phyloP scores from a whole-genome alignment of 1,140 invertebrate species.

The Prorops nasuta region DNA sequence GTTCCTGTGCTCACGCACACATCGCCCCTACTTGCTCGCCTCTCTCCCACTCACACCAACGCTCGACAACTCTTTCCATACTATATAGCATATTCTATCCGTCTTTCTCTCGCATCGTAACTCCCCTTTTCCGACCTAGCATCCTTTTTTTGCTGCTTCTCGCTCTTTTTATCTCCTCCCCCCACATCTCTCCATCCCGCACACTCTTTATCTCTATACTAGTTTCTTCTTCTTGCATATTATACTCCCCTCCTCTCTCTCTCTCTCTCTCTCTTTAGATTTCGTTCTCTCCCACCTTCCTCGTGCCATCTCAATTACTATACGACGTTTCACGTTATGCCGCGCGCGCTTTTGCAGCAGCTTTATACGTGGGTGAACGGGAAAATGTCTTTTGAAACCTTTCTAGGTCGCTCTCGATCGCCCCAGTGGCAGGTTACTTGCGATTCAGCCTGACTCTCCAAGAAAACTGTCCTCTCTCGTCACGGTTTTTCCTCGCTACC shows the following conservation, averaged over 20 bases:
- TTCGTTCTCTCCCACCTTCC: constrained; percentile 13
- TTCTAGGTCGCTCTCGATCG: constrained; percentile 51
- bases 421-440: constrained; percentile 30
- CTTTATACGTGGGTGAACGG: constrained; percentile 51
- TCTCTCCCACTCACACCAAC: not conserved
- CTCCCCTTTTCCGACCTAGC: constrained; percentile 10
- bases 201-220: constrained; percentile 9
- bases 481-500: constrained; percentile 14
- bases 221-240: not conserved
- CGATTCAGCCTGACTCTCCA: constrained; percentile 23
- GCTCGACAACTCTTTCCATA: constrained; percentile 20
- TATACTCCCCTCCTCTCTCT: constrained; percentile 6
- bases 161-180: constrained; percentile 1
- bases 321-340: constrained; percentile 32
- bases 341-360: constrained; percentile 8
- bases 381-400: constrained; percentile 53
- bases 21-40: not conserved
- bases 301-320: constrained; percentile 41
- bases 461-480: constrained; percentile 24
- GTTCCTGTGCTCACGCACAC: constrained; percentile 26
- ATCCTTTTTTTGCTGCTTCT: constrained; percentile 13
- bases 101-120: constrained; percentile 3
- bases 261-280: constrained; percentile 9
- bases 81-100: constrained; percentile 9
- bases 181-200: constrained; percentile 8